A percentile compares a stretch with the other conserved stretches of the same genome.
phyloP scores from a whole-genome alignment of 2,888 invertebrate species.

The Xanthorhoe designata region DNA sequence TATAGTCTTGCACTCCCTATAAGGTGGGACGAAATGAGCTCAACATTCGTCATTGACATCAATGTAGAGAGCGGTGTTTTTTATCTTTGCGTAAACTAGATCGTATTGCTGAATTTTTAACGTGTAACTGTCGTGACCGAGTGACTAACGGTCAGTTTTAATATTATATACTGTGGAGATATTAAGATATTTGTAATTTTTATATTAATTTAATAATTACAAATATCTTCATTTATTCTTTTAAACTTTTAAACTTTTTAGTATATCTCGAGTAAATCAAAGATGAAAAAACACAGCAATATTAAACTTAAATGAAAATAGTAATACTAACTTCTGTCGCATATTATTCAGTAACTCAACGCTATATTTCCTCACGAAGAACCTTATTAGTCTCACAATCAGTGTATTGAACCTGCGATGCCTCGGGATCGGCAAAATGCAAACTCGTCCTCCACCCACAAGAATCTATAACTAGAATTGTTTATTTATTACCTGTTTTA shows the following conservation, averaged over 20 bases:
- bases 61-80: slow-evolving; percentile 45
- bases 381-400: slow-evolving; percentile 46
- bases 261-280: no score
- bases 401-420: slow-evolving; percentile 61
- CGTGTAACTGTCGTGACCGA: not conserved
- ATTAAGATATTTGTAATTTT: no score
- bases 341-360: slow-evolving; percentile 12
- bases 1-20: slow-evolving; percentile 52
- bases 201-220: no score
- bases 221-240: no score
- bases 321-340: not conserved
- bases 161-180: no score
- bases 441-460: slow-evolving; percentile 56
- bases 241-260: no score
- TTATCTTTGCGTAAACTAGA: slow-evolving; percentile 31
- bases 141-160: no score
- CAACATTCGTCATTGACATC: slow-evolving; percentile 54
- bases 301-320: no score
- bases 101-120: slow-evolving; percentile 13
- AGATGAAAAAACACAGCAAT: no score
- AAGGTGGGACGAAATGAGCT: slow-evolving; percentile 43
- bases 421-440: slow-evolving; percentile 63
- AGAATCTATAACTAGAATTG: slow-evolving; percentile 59
- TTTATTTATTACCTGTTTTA: slow-evolving; percentile 62
- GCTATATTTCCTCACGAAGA: slow-evolving; percentile 38